A percentile compares a stretch with the other conserved stretches of the same genome.
These are phyloP conservation scores for Trachops cirrhosus DNA, from an alignment of 2,797 vertebrate genomes.

Conservation along the genomic window DNA sequence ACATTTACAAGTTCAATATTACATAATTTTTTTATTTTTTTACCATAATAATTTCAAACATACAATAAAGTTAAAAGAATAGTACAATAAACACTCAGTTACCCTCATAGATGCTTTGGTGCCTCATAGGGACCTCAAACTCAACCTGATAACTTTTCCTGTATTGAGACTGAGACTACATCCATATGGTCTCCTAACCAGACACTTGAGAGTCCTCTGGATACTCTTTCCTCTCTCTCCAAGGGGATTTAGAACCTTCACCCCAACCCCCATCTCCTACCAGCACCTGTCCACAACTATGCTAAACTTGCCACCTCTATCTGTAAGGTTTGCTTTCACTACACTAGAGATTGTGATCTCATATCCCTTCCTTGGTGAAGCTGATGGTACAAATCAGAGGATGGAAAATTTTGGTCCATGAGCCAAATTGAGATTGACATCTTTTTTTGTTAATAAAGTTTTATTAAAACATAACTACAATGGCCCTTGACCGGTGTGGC, in stretches of 20 bases:
- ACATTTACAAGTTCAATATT: neutral
- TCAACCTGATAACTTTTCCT: neutral
- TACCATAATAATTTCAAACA: neutral
- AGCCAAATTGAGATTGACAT: too few relatives aligned
- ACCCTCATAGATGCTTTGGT: neutral
- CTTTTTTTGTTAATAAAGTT: neutral
- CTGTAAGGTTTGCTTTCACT: neutral
- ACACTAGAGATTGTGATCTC: neutral
- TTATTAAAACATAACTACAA: neutral
- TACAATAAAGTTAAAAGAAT: neutral
- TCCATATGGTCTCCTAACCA: neutral
- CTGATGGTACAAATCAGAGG: neutral
- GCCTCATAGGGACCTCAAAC: neutral
- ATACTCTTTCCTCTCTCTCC: neutral
- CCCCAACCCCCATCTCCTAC: neutral
- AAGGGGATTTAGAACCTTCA: neutral
- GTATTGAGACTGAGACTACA: neutral
- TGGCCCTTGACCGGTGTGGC: too few relatives aligned
- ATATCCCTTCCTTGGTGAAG: neutral
- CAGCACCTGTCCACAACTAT: neutral
- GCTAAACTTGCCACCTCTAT: neutral
- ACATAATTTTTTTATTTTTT: neutral
- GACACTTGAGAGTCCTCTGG: neutral
- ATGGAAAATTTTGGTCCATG: neutral
- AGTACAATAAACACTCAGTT: neutral